Base-by-base conservation (phyloP, 2,888 invertebrate species). In the Chloromyia formosa region DNA sequence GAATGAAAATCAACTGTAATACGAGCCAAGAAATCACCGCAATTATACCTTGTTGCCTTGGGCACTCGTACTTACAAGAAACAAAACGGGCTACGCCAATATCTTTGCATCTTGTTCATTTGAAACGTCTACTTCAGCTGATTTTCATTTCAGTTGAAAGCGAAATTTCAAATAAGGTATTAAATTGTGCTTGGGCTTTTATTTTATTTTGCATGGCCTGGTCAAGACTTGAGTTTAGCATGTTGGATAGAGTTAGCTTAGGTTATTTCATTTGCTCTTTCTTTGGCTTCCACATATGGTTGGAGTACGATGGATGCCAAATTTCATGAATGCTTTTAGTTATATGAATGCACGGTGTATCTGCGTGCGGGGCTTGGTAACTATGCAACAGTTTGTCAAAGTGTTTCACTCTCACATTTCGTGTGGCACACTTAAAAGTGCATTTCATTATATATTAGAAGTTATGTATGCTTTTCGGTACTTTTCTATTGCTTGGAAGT, bases 101-200 rank as follows among this genome's bases (percentile, higher is more conserved):
- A 66, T 49, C 49, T 66, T 35, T 35, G 27, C 7, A 35, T 7
- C 3, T 35, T 35, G 27, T 35, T 14, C 49, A 66, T 66, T 66
- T 66, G 66, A 66, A 66, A 66, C 45, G 45, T 35, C 3, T 66
- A 66, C 49, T 71, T 56, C 58, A 58, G 56, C 40, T 58, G 71
- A 56, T 71, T 71, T 71, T 58, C 40, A 35, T 35, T 71, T 58
- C 40, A 71, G 42, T 71, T 42, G 71, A 71, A 71, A 71, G 71
- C 71, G 71, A 71, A 58, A 71, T 71, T 71, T 71, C 58, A 42
- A 56, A 71, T 66, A 66, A 49, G 23, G 66, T 49, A 45, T 49
- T 20, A 49, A 49, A 9, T 35, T 66, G 35, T 62, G 5, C 27
- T 35, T 35, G 27, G 7, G 27, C 3, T 35, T 35, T 35, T 40